Base-by-base conservation (phyloP, 2,797 vertebrate genomes). In the Heteromormyrus szaboi region DNA sequence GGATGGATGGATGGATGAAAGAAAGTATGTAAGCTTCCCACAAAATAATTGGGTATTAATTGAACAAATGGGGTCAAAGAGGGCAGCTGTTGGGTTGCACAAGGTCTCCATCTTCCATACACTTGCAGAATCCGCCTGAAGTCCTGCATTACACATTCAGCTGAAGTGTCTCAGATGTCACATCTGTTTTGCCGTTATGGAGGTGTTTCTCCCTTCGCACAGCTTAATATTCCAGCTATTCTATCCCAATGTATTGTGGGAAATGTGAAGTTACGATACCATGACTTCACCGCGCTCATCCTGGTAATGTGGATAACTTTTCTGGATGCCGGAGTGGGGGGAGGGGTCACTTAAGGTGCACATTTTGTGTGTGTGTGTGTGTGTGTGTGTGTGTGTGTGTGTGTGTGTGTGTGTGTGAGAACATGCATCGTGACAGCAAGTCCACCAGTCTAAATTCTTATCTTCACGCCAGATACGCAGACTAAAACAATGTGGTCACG, bases 401-500 rank as follows among this genome's bases (percentile, higher is more conserved):
- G n/a, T 48, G 56, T 50, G n/a, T 48, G 86, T 50, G 37, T 48
- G 72, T 7, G 33, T 3, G 51, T 76, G 59, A 33, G 44, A 68
- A 41, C 46, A 59, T 44, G 56, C 37, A 12, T 50, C 1, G 14
- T 25, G 48, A 59, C 50, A 51, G 50, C 29, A 59, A 12, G 12
- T 41, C 17, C 53, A 29, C 25, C 85, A 56, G 51, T 59, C 25
- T 8, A 29, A 86, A 51, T 86, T 59, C 85, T 86, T 86, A 86
- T 86, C 85, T 86, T 86, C 50, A 56, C 9, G 50, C 1, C 85
- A 56, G 33, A 56, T 56, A 56, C 29, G 85, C 56, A 59, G 59
- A 85, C 25, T 86, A 89, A 89, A 44, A 89, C 88, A 89, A 89
- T 89, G 62, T 86, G 72, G 25, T n/a, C 88, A 37, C n/a, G 22